Evolutionary conservation across 2,888 invertebrate genomes (phyloP).

Genomic region (Heliconius charithonia): DNA sequence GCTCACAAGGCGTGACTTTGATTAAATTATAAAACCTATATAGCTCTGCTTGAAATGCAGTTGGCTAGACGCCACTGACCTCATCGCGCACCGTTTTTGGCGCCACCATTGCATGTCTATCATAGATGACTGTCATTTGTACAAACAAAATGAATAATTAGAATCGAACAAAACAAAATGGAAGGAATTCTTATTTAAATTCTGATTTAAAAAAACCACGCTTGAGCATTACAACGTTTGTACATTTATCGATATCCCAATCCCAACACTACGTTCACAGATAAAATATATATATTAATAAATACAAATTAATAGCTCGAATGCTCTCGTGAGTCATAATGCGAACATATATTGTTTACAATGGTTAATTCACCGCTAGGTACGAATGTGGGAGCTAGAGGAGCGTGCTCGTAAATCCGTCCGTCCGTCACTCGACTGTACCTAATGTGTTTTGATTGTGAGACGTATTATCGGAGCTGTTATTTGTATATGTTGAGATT

Average conservation of each 20-base stretch:
- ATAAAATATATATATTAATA: constrained; percentile 45
- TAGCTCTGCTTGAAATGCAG: constrained; percentile 27
- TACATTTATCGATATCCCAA: constrained; percentile 36
- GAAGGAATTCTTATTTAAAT: neutral
- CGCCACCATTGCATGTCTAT: constrained; percentile 73
- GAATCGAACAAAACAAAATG: neutral
- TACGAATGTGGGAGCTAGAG: constrained; percentile 48
- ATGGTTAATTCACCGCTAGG: constrained; percentile 47
- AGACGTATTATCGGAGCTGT: constrained; percentile 37
- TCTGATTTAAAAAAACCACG: neutral
- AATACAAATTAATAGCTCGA: constrained; percentile 48
- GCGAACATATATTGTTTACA: constrained; percentile 43
- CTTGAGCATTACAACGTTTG: no score
- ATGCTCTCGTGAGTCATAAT: constrained; percentile 44
- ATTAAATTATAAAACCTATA: constrained; percentile 27
- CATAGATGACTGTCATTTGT: constrained; percentile 62
- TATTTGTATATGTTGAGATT: constrained; percentile 27
- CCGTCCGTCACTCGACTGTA: constrained; percentile 54
- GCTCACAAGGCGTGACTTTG: constrained; percentile 8
- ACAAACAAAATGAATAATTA: constrained; percentile 7
- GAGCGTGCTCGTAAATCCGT: constrained; percentile 61
- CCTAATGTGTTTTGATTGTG: constrained; percentile 44
- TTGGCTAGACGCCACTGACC: constrained; percentile 59
- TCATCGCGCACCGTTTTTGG: constrained; percentile 77
- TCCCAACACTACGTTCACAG: constrained; percentile 41